Percentiles rank a stretch among this genome's conserved stretches.
Conservation (phyloP, 2,797 vertebrate genomes). For the Malurus splendens region DNA sequence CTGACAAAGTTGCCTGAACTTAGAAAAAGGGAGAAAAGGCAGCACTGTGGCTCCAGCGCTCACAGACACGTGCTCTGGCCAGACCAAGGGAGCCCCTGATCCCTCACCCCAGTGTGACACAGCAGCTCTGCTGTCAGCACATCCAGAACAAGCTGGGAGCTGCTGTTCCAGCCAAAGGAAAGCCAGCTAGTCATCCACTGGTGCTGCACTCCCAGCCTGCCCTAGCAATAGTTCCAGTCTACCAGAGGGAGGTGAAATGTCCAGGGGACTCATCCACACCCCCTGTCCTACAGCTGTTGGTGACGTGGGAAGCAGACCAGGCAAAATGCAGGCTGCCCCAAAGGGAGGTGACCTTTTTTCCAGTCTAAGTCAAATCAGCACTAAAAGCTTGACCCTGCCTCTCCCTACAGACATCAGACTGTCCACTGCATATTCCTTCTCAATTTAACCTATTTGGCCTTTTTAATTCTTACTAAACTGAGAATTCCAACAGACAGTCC, state of each 20-base stretch:
- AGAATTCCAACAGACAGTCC: neutral
- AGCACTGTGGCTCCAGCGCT: neutral
- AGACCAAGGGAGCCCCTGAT: neutral
- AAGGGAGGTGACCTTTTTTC: neutral
- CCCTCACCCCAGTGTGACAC: neutral
- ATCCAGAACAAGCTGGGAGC: neutral
- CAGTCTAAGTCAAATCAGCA: neutral
- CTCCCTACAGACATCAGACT: neutral
- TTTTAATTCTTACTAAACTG: neutral
- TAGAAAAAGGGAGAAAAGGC: neutral
- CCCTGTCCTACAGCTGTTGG: neutral
- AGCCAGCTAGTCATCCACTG: neutral
- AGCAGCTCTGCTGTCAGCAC: neutral
- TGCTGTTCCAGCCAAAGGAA: neutral
- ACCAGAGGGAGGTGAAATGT: neutral
- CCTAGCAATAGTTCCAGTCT: neutral
- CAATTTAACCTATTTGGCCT: neutral
- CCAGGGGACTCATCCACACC: neutral
- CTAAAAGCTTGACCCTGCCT: neutral
- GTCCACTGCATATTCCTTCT: neutral
- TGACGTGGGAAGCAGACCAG: neutral
- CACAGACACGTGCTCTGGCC: fast-evolving
- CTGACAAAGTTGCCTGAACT: neutral
- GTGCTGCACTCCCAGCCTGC: neutral
- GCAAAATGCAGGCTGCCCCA: neutral